Percentiles rank a stretch among this genome's conserved stretches.
These are phyloP conservation scores for Mesocricetus auratus DNA, from an alignment of 2,113 vertebrate genomes.

Conservation along the genomic window DNA sequence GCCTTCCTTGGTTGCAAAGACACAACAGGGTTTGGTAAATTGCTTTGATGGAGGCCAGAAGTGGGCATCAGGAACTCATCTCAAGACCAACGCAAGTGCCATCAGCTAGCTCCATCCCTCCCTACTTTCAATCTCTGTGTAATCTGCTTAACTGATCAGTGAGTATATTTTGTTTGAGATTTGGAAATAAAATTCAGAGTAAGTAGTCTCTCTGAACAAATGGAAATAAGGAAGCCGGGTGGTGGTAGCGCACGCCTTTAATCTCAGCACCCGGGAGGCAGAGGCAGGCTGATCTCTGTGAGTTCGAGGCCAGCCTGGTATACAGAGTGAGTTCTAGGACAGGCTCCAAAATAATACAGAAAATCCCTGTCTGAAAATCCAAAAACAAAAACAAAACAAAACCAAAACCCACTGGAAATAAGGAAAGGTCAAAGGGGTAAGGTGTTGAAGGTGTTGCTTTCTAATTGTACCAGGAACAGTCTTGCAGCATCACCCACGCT, in stretches of 20 bases:
- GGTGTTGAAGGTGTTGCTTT: not conserved
- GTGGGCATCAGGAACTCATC: not conserved
- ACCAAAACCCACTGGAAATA: too few species aligned
- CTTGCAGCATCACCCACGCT: too few species aligned
- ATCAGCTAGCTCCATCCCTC: not conserved
- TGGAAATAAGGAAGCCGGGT: slow-evolving; percentile 43
- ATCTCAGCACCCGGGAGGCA: too few species aligned
- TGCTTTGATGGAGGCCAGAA: not conserved
- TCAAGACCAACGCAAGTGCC: not conserved
- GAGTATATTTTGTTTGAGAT: slow-evolving; percentile 29
- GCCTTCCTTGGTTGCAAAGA: not conserved
- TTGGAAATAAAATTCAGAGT: slow-evolving; percentile 40
- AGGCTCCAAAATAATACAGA: too few species aligned
- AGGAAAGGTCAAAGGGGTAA: not conserved
- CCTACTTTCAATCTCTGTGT: not conserved
- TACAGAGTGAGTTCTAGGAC: too few species aligned
- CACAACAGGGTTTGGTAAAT: not conserved
- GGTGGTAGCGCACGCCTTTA: too few species aligned
- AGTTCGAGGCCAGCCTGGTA: too few species aligned
- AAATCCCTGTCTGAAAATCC: too few species aligned
- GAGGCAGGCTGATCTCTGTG: too few species aligned
- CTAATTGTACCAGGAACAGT: slow-evolving; percentile 29
- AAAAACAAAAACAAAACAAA: too few species aligned
- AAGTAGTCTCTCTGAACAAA: not conserved
- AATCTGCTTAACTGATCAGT: not conserved